These are phyloP conservation scores for Rhogogaster chlorosoma DNA, from an alignment of 2,888 invertebrate species.

Conservation along the genomic window DNA sequence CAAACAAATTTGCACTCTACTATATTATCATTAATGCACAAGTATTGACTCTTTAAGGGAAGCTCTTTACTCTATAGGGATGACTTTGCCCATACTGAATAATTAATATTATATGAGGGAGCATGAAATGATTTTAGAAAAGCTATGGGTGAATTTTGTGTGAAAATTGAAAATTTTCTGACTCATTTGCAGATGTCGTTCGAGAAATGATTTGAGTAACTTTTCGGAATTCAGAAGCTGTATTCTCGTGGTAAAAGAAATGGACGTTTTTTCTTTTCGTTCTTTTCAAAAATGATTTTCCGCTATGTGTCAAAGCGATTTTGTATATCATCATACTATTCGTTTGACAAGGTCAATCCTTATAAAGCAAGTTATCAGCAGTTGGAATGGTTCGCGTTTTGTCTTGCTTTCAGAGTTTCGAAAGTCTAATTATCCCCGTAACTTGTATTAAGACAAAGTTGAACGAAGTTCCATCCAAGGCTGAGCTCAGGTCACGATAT, in stretches of 20 bases:
- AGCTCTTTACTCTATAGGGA: too few relatives aligned
- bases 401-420: neutral
- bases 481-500: constrained; percentile 26
- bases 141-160: too few relatives aligned
- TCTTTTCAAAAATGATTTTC: neutral
- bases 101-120: too few relatives aligned
- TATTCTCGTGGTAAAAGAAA: too few relatives aligned
- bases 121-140: too few relatives aligned
- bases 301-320: neutral
- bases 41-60: neutral
- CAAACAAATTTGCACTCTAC: constrained; percentile 32
- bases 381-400: neutral
- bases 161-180: too few relatives aligned
- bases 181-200: too few relatives aligned
- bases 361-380: neutral
- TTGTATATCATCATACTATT: neutral
- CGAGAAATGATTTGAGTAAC: too few relatives aligned
- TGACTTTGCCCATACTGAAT: too few relatives aligned
- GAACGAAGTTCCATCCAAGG: neutral
- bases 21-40: neutral
- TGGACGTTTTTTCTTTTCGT: neutral
- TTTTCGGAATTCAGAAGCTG: too few relatives aligned
- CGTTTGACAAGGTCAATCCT: neutral
- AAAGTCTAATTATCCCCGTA: constrained; percentile 29
- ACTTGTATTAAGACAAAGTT: constrained; percentile 20